Evolutionary conservation across 2,888 invertebrate genomes (phyloP).

Genomic region (Ligdia adustata): DNA sequence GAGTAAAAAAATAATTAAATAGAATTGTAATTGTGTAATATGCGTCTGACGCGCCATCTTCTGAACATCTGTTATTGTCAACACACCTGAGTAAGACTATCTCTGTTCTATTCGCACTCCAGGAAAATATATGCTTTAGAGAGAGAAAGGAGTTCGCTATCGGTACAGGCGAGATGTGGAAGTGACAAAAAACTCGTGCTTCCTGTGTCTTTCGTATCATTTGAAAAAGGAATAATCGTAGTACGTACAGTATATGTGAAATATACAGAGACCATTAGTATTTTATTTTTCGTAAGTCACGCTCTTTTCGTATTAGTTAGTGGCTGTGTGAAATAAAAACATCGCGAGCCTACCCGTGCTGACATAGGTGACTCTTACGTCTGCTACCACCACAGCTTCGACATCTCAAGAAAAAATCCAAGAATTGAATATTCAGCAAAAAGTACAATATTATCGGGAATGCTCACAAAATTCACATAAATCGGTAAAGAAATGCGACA

Average conservation of each 20-base stretch:
- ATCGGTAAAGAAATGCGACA: no score
- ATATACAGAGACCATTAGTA: neutral
- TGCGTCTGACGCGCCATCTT: constrained; percentile 52
- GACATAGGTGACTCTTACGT: no score
- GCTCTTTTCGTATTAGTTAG: no score
- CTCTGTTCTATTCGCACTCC: constrained; percentile 47
- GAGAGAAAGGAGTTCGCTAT: constrained; percentile 50
- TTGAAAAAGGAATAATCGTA: constrained; percentile 78
- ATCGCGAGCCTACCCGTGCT: no score
- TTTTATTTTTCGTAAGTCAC: no score
- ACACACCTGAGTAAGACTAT: constrained; percentile 75
- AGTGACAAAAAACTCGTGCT: constrained; percentile 82
- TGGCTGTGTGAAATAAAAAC: no score
- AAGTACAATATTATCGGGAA: no score
- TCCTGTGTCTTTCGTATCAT: constrained; percentile 84
- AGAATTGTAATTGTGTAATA: constrained; percentile 82
- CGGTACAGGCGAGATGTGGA: constrained; percentile 69
- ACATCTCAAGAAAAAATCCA: no score
- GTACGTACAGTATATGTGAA: constrained; percentile 49
- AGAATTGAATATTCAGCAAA: no score
- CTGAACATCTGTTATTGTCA: constrained; percentile 82
- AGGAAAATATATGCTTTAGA: constrained; percentile 34
- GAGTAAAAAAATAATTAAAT: constrained; percentile 80
- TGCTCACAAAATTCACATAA: no score
- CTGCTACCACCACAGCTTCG: no score